Percentiles rank a stretch among this genome's conserved stretches.
Conservation (phyloP, 2,113 vertebrate species). For the Carettochelys insculpta region DNA sequence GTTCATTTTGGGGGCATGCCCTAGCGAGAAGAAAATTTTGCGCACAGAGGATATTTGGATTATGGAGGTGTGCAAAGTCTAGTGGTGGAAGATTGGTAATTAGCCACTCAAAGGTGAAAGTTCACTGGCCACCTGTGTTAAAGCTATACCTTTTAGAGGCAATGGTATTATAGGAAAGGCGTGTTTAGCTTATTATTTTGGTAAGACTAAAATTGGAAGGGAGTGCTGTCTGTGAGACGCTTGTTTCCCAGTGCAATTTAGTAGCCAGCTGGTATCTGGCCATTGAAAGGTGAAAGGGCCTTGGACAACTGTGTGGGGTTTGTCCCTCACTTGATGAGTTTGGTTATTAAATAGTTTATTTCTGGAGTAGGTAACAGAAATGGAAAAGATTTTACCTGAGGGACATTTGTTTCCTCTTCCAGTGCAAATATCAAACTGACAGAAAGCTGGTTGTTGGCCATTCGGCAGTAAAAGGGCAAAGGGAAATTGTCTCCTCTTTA, state of each 20-base stretch:
- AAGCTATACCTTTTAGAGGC: slow-evolving; percentile 48
- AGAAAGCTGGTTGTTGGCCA: slow-evolving; percentile 74
- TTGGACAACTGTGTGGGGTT: slow-evolving; percentile 78
- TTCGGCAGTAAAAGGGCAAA: slow-evolving; percentile 60
- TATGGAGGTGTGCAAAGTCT: slow-evolving; percentile 32
- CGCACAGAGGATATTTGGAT: slow-evolving; percentile 33
- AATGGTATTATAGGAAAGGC: slow-evolving; percentile 58
- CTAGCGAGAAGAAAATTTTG: background rate
- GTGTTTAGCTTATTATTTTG: slow-evolving; percentile 63
- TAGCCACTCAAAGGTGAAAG: slow-evolving; percentile 69
- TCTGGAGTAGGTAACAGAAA: slow-evolving; percentile 75
- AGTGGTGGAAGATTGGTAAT: slow-evolving; percentile 57
- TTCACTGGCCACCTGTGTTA: slow-evolving; percentile 75
- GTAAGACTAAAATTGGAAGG: slow-evolving; percentile 69
- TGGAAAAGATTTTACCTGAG: slow-evolving; percentile 70
- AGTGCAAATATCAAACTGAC: slow-evolving; percentile 75
- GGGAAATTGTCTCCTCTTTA: slow-evolving; percentile 61
- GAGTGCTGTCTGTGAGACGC: slow-evolving; percentile 55
- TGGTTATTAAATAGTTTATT: slow-evolving; percentile 74
- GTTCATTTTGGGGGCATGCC: background rate
- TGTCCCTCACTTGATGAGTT: slow-evolving; percentile 67
- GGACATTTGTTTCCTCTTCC: slow-evolving; percentile 65
- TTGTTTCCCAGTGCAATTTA: slow-evolving; percentile 60
- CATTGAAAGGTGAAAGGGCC: slow-evolving; percentile 71
- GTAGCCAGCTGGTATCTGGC: slow-evolving; percentile 65